Evolutionary conservation across 1,140 invertebrate genomes (phyloP), one percentile per base, ranked within the genome.

Genomic region (Samia ricini): DNA sequence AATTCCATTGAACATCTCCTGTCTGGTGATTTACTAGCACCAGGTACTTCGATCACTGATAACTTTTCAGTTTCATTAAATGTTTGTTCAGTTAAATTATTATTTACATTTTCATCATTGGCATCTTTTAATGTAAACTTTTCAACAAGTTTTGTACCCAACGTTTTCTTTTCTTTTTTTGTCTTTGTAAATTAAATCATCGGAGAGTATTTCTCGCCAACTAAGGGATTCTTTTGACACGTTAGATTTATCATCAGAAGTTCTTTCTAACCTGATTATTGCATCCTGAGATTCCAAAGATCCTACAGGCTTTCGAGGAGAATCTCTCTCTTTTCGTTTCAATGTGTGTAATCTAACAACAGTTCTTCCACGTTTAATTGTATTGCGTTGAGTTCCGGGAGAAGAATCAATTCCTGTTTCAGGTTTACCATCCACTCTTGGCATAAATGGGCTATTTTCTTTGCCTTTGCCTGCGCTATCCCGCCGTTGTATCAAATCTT

Each of bases 91-190:
- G n/a, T 20, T 54, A 58, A 29, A 18, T 20, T 50, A 10, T 91
- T 81, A 55, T 82, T 71, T 7, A 88, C 68, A 1, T 10, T 7
- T 42, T 42, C n/a, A 15, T 42, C 33, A 42, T 42, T 42, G 62
- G 92, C 93, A 42, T 95, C 94, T 63, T 93, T 93, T 26, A 96
- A 94, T 12, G 94, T 84, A 82, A 95, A 95, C 79, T 95, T 95
- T 74, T 96, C 95, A 7, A 94, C 91, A n/a, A 96, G 76, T 60
- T 94, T 81, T 62, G 95, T 94, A 0, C 95, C 95, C 0, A 95
- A 92, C 0, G 94, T 93, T 72, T 95, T 95, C 68, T 93, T 92
- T 70, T 85, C 87, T 66, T 78, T 86, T n/a, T 72, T 87, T 88
- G 26, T 84, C 81, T 69, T 89, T 89, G 68, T 86, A 88, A 49